Percentiles rank a stretch among this genome's conserved stretches.
These are phyloP conservation scores for Limnephilus rhombicus DNA, from an alignment of 2,888 invertebrate genomes.

Conservation along the genomic window DNA sequence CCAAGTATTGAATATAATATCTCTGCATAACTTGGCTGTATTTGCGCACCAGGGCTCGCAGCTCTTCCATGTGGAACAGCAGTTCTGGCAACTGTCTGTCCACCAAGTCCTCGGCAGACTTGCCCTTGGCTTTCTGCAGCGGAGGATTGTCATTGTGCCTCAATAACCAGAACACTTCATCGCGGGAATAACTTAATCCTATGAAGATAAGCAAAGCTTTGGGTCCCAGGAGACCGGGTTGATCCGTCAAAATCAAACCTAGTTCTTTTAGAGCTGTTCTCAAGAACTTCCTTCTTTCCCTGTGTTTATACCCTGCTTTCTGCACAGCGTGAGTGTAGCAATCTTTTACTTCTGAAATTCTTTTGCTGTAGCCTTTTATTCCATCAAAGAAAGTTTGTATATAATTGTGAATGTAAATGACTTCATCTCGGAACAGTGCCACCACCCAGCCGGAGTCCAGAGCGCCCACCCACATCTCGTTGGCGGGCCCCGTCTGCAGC, in stretches of 20 bases:
- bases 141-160: conserved; percentile 98
- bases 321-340: conserved; percentile 93
- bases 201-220: conserved; percentile 98
- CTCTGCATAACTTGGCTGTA: conserved; percentile 98
- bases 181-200: conserved; percentile 95
- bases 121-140: conserved; percentile 88
- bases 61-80: conserved; percentile 98
- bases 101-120: conserved; percentile 94
- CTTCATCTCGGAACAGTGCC: conserved; percentile 97
- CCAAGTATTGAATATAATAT: conserved; percentile 97
- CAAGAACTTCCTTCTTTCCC: conserved; percentile 97
- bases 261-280: conserved; percentile 97
- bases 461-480: conserved; percentile 94
- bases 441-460: conserved; percentile 96
- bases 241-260: conserved; percentile 96
- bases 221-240: conserved; percentile 97
- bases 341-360: conserved; percentile 97
- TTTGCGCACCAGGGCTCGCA: conserved; percentile 95
- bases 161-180: conserved; percentile 98
- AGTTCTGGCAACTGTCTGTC: conserved; percentile 98
- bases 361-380: conserved; percentile 95
- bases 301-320: conserved; percentile 93
- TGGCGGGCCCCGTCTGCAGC: conserved; percentile 89
- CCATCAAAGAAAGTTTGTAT: conserved; percentile 95
- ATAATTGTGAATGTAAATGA: conserved; percentile 95